Conservation (phyloP, 2,797 vertebrate genomes). For the Microctenopoma lineatum region DNA sequence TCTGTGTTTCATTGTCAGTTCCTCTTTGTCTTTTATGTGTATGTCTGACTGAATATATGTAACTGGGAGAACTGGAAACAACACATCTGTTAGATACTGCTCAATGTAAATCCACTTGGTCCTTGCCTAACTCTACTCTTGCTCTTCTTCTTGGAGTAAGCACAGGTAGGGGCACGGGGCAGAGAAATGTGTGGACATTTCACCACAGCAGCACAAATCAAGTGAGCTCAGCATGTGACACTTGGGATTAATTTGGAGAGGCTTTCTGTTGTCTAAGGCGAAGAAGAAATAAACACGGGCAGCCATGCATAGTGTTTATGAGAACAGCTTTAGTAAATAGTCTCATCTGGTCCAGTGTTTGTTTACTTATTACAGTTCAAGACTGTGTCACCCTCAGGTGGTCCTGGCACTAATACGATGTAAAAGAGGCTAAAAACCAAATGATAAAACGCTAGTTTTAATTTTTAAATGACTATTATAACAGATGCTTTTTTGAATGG, state of each 20-base stretch:
- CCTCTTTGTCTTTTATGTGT: constrained; percentile 4
- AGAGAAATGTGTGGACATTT: constrained; percentile 15
- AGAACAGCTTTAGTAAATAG: constrained; percentile 17
- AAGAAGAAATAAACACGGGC: constrained; percentile 21
- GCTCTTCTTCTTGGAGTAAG: constrained; percentile 7
- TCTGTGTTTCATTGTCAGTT: neutral
- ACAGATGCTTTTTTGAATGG: neutral
- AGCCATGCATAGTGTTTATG: constrained; percentile 11
- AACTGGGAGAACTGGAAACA: constrained; percentile 3
- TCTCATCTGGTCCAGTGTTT: constrained; percentile 16
- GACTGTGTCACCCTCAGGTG: neutral
- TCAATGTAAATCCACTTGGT: neutral
- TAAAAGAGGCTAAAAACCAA: neutral
- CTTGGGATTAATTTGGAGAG: constrained; percentile 50
- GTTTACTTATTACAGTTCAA: neutral
- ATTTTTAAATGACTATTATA: neutral
- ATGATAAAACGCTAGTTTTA: neutral
- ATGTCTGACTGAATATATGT: constrained; percentile 7
- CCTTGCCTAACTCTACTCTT: neutral
- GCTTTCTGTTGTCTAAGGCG: constrained; percentile 34
- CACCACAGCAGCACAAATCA: constrained; percentile 18
- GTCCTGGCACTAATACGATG: neutral
- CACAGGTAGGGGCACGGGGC: neutral
- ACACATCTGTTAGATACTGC: neutral
- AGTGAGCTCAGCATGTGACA: constrained; percentile 38